Conservation (phyloP, 2,113 vertebrate species). For the Perca fluviatilis region DNA sequence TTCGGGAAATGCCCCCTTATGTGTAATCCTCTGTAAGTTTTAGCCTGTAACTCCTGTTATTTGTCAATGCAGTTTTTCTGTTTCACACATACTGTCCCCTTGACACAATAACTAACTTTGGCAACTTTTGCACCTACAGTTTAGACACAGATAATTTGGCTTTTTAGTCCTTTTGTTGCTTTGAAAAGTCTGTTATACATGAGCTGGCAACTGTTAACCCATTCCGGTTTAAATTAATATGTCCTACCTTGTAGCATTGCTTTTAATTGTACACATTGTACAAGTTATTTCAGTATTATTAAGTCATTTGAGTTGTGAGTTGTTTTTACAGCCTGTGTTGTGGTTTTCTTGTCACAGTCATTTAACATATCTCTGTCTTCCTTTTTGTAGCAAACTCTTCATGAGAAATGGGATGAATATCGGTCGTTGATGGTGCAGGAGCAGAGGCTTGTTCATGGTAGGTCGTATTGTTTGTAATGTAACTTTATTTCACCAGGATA, state of each 20-base stretch:
- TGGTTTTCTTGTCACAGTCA: background rate
- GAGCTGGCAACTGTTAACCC: background rate
- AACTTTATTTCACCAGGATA: background rate
- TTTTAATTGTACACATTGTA: background rate
- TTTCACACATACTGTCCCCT: too few species aligned
- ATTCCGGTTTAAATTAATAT: background rate
- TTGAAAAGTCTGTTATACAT: background rate
- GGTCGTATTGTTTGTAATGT: constrained; percentile 45
- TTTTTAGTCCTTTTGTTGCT: background rate
- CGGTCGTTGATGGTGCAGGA: constrained; percentile 95
- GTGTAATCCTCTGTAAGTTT: background rate
- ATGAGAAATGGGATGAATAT: constrained; percentile 97
- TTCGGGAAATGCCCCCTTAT: background rate
- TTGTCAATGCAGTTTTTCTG: background rate
- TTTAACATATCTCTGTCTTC: constrained; percentile 5
- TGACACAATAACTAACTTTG: background rate
- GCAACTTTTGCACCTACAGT: background rate
- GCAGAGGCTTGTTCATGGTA: constrained; percentile 93
- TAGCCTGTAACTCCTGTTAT: background rate
- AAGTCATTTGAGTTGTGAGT: too few species aligned
- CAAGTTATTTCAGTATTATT: background rate
- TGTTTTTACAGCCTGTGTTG: background rate
- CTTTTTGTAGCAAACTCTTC: constrained; percentile 90
- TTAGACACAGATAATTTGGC: background rate
- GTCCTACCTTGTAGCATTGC: background rate